Evolutionary conservation across 2,888 invertebrate genomes (phyloP), one percentile per base, ranked within the genome.

Genomic region (Hoplodrina blanda): DNA sequence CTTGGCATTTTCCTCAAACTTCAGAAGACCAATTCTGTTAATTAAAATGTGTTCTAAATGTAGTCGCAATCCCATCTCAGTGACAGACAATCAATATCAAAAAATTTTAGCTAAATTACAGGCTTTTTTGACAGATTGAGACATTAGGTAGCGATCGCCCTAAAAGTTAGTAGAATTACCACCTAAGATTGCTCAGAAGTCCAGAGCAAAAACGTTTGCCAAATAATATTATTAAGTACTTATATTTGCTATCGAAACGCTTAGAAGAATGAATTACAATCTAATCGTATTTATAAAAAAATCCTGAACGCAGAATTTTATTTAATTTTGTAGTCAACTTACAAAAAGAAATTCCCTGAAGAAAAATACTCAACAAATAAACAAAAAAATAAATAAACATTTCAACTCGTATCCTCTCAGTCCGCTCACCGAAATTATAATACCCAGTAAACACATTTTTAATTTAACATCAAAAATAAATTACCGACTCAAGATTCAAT

Each of bases 391-490:
- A 49, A 30, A 25, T 59, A 69, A 83, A 41, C 59, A 63, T 53
- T 53, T 41, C 20, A 33, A 61, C 53, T 44, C 30, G 0, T 55
- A 57, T 55, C n/a, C 33, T 54, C 30, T 46, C 33, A 64, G 69
- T 79, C 53, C 19, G 61, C 52, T 55, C 37, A 62, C 17, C 7
- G 52, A 68, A 54, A 72, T 76, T 57, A 68, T 62, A 57, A 70
- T 69, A 59, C 46, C 33, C 62, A 67, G 80, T 87, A 87, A 89
- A 90, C 88, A 89, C 84, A 78, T 90, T 89, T 90, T 90, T 89
- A 91, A 92, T 91, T 88, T 89, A 84, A 88, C 89, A 92, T 91
- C 88, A 92, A 92, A 92, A 91, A 91, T 92, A 92, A 91, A 92
- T 92, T 91, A 91, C 89, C 76, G 86, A 85, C 82, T 88, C 86